phyloP scores from a whole-genome alignment of 2,797 vertebrate species.

The Rachycentron canadum region DNA sequence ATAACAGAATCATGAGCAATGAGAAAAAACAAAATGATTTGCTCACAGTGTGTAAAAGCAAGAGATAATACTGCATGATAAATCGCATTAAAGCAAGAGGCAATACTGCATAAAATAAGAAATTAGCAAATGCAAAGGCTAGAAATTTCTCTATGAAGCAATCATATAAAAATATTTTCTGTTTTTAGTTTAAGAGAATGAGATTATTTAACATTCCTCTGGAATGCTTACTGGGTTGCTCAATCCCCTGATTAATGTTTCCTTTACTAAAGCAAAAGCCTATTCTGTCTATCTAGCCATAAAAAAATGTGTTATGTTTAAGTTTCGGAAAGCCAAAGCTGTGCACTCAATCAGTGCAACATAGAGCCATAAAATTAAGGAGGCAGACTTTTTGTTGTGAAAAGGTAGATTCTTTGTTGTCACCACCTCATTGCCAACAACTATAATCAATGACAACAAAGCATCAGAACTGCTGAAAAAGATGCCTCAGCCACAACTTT shows the following conservation, averaged over 20 bases:
- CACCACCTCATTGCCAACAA: too few relatives aligned
- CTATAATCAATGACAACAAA: conserved; percentile 14
- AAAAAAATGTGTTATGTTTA: not conserved
- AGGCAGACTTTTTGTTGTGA: not conserved
- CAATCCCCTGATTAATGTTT: conserved; percentile 1
- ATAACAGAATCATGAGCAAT: not conserved
- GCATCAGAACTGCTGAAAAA: conserved; percentile 13
- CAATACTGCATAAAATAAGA: conserved; percentile 2
- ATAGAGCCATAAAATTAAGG: not conserved
- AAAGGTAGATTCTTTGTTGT: too few relatives aligned
- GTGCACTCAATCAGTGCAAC: conserved; percentile 2
- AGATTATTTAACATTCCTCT: not conserved
- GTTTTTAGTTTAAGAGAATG: not conserved
- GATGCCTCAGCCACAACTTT: conserved; percentile 23
- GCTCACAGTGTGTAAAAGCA: not conserved
- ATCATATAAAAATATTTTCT: not conserved
- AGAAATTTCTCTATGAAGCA: not conserved
- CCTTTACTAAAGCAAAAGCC: not conserved
- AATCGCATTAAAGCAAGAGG: not conserved
- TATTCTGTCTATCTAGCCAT: not conserved
- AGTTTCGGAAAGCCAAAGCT: not conserved
- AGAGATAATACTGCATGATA: not conserved
- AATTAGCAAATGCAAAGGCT: not conserved
- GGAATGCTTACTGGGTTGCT: not conserved
- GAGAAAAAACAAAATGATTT: not conserved